Percentiles rank a stretch among this genome's conserved stretches.
Conservation (phyloP, 2,113 vertebrate genomes). For the Psilopogon haemacephalus region DNA sequence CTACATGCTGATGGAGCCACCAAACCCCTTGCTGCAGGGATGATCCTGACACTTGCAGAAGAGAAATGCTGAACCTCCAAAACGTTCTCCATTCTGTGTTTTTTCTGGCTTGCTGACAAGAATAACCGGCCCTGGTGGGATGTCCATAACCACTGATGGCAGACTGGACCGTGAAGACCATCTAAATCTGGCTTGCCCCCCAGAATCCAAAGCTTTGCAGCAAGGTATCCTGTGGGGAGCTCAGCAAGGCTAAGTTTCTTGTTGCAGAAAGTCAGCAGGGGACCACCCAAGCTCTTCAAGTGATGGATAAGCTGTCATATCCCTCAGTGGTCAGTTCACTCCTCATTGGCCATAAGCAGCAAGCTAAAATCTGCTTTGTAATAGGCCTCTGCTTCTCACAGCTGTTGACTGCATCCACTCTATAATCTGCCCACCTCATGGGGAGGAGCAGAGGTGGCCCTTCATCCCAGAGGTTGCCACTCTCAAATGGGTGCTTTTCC, state of each 20-base stretch:
- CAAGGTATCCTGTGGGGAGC: rapidly evolving
- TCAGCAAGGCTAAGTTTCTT: background rate
- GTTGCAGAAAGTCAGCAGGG: background rate
- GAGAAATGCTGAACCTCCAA: background rate
- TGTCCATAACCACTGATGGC: background rate
- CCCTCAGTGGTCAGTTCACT: background rate
- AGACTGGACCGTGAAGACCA: background rate
- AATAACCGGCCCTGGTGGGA: background rate
- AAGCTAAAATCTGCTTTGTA: background rate
- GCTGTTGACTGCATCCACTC: background rate
- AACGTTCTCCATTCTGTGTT: background rate
- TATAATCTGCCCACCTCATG: background rate
- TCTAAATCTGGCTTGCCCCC: background rate
- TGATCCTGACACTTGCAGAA: background rate
- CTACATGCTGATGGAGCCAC: background rate
- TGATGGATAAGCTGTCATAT: constrained; percentile 38
- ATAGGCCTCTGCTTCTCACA: background rate
- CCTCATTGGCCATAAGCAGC: rapidly evolving
- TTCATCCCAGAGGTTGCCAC: background rate
- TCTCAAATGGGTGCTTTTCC: background rate
- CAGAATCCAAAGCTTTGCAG: background rate
- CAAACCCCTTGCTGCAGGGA: background rate
- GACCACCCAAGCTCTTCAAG: background rate
- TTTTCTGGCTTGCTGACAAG: background rate
- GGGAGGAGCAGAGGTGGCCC: background rate